A percentile compares a stretch with the other conserved stretches of the same genome.
These are phyloP conservation scores for Oophaga sylvatica DNA, from an alignment of 2,797 vertebrate species.

Conservation along the genomic window DNA sequence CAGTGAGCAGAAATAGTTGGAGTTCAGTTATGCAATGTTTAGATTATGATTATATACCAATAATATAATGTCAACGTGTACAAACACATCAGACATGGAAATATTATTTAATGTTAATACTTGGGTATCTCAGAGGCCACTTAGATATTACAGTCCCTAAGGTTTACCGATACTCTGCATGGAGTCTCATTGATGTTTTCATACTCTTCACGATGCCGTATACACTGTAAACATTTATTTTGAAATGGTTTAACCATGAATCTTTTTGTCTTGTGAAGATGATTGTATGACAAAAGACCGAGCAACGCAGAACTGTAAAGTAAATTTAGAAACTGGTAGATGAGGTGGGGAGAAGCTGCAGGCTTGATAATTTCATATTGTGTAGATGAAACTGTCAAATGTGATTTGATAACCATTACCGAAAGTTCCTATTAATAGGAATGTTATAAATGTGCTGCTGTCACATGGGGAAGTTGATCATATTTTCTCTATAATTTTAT, in stretches of 20 bases:
- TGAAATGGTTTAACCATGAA: not conserved
- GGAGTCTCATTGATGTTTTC: not conserved
- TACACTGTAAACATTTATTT: not conserved
- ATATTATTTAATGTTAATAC: not conserved
- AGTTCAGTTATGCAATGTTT: no score
- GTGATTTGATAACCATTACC: constrained; percentile 36
- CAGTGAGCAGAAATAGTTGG: no score
- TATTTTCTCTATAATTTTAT: not conserved
- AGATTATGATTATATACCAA: no score
- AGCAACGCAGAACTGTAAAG: constrained; percentile 6
- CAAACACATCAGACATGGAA: not conserved
- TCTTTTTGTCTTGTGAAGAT: not conserved
- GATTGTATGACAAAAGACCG: constrained; percentile 24
- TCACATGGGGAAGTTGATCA: not conserved
- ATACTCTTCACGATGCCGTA: not conserved
- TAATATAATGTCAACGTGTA: no score
- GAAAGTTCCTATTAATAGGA: constrained; percentile 45
- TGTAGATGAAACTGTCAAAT: constrained; percentile 46
- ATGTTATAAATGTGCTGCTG: constrained; percentile 25
- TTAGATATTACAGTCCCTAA: not conserved
- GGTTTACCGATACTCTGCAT: not conserved
- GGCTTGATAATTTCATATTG: constrained; percentile 44
- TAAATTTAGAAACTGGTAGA: constrained; percentile 35
- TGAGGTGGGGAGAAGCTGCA: constrained; percentile 1
- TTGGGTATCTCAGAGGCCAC: not conserved